A percentile compares a stretch with the other conserved stretches of the same genome.
These are phyloP conservation scores for Paedocypris sp. DNA, from an alignment of 2,113 vertebrate species.

Conservation along the genomic window DNA sequence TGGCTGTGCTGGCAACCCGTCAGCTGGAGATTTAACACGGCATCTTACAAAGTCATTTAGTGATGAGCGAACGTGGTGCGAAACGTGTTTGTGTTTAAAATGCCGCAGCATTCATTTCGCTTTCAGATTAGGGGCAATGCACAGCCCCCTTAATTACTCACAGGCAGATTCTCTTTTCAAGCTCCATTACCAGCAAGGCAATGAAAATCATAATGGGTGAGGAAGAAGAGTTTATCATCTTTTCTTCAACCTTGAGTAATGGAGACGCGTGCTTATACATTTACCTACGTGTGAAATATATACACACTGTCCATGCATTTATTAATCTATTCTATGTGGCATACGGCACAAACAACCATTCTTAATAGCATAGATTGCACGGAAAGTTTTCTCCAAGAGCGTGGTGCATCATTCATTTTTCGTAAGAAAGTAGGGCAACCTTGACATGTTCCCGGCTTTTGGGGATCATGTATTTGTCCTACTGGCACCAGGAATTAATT, in stretches of 20 bases:
- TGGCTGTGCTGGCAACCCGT: too few species aligned
- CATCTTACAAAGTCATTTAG: neutral
- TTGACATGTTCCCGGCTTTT: conserved; percentile 9
- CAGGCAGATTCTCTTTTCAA: conserved; percentile 33
- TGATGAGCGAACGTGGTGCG: neutral
- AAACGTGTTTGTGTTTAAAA: conserved; percentile 6
- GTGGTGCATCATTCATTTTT: conserved; percentile 28
- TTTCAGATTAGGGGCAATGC: conserved; percentile 27
- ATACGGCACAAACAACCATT: neutral
- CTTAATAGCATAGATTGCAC: neutral
- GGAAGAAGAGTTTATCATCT: conserved; percentile 33
- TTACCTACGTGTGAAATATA: too few species aligned
- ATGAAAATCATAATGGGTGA: conserved; percentile 33
- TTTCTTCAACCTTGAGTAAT: conserved; percentile 22
- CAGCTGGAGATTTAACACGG: too few species aligned
- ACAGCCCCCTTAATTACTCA: conserved; percentile 35
- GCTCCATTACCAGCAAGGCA: conserved; percentile 29
- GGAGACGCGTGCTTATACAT: conserved; percentile 6
- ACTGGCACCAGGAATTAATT: conserved; percentile 1
- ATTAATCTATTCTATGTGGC: neutral
- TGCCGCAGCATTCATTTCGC: conserved; percentile 23
- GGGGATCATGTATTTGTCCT: conserved; percentile 11
- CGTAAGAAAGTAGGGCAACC: conserved; percentile 15
- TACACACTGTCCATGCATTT: too few species aligned
- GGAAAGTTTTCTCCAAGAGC: conserved; percentile 26